Evolutionary conservation across 2,797 vertebrate species (phyloP).

Genomic region (Chromis chromis): DNA sequence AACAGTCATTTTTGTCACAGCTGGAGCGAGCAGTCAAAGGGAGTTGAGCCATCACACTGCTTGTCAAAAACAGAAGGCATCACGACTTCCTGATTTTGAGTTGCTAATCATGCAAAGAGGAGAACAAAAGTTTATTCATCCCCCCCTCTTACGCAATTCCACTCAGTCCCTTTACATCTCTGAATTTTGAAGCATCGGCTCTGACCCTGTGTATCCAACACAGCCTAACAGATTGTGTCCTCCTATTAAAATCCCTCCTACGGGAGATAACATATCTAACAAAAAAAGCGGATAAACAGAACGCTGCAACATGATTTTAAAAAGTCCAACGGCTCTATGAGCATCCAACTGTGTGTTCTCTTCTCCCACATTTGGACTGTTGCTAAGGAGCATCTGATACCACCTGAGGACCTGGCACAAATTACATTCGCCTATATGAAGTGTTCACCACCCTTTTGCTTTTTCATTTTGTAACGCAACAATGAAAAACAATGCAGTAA

Average conservation of each 20-base stretch:
- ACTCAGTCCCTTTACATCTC: constrained; percentile 46
- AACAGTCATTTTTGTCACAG: constrained; percentile 26
- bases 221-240: constrained; percentile 8
- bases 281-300: constrained; percentile 26
- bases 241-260: constrained; percentile 40
- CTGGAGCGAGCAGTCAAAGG: constrained; percentile 10
- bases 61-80: constrained; percentile 28
- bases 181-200: constrained; percentile 30
- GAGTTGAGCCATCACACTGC: constrained; percentile 24
- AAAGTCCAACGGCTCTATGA: constrained; percentile 2
- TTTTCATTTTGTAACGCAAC: constrained; percentile 22
- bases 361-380: constrained; percentile 44
- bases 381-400: constrained; percentile 58
- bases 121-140: constrained; percentile 72
- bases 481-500: constrained; percentile 19
- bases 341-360: not conserved
- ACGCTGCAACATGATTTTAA: constrained; percentile 27
- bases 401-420: constrained; percentile 38
- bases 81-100: constrained; percentile 66
- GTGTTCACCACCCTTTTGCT: not conserved
- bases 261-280: constrained; percentile 18
- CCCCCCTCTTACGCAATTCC: constrained; percentile 56
- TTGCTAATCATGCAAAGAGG: constrained; percentile 52
- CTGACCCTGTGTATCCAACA: constrained; percentile 40
- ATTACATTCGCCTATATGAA: constrained; percentile 42